Evolutionary conservation across 37 sponge, comb jelly and placozoan species (phyloP).

Genomic region (Mnemiopsis leidyi): DNA sequence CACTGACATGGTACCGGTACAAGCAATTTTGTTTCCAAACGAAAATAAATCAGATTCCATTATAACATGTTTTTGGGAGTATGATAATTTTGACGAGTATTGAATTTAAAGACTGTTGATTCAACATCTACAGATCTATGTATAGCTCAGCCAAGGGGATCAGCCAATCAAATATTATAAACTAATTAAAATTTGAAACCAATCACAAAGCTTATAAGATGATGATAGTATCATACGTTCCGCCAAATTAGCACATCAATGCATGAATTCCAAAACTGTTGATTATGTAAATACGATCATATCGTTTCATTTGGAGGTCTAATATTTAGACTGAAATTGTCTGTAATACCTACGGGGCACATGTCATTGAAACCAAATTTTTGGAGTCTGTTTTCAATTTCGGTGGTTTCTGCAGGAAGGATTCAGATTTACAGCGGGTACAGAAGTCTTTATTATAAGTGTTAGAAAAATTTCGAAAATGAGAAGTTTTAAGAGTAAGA

Average conservation of each 20-base stretch:
- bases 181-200: background rate
- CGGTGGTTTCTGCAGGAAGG: slow-evolving; percentile 18
- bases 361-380: slow-evolving; percentile 47
- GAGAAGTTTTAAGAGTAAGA: background rate
- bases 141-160: background rate
- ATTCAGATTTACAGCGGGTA: no score
- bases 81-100: background rate
- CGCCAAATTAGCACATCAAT: background rate
- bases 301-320: background rate
- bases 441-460: no score
- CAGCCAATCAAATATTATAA: background rate
- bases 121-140: background rate
- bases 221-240: background rate
- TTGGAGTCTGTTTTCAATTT: slow-evolving; percentile 48
- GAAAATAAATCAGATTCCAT: background rate
- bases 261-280: background rate
- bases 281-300: background rate
- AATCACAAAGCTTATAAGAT: background rate
- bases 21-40: background rate
- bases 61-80: background rate
- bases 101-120: background rate
- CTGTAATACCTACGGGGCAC: slow-evolving; percentile 46
- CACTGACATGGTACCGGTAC: no score
- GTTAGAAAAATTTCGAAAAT: no score
- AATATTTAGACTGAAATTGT: slow-evolving; percentile 16